phyloP scores from a whole-genome alignment of 2,888 invertebrate species.

The Drosophila dives region DNA sequence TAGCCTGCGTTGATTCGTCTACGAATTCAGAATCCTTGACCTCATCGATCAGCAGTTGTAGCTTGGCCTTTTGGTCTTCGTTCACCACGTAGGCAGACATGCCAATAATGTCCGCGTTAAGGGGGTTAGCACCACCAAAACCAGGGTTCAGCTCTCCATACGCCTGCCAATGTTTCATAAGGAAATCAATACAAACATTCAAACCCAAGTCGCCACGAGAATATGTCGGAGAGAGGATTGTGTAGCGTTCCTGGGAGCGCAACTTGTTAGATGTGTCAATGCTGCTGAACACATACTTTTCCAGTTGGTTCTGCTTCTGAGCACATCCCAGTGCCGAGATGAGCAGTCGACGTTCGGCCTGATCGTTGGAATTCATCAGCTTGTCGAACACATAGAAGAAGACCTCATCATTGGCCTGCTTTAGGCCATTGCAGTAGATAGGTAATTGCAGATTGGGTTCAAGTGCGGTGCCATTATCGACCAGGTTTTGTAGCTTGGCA shows the following conservation, averaged over 20 bases:
- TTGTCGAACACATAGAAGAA: slow-evolving; percentile 88
- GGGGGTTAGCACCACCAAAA: slow-evolving; percentile 73
- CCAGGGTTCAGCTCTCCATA: slow-evolving; percentile 72
- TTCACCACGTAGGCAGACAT: slow-evolving; percentile 78
- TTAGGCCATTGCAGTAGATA: slow-evolving; percentile 84
- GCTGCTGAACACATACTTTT: slow-evolving; percentile 85
- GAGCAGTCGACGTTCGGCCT: slow-evolving; percentile 87
- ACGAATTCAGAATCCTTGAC: slow-evolving; percentile 67
- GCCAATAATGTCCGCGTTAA: slow-evolving; percentile 69
- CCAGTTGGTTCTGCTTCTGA: slow-evolving; percentile 86
- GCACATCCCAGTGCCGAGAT: slow-evolving; percentile 89
- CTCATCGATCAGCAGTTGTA: slow-evolving; percentile 64
- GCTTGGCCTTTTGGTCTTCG: slow-evolving; percentile 65
- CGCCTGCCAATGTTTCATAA: slow-evolving; percentile 83
- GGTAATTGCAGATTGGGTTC: slow-evolving; percentile 81
- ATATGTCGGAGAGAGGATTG: slow-evolving; percentile 76
- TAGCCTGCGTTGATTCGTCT: slow-evolving; percentile 47
- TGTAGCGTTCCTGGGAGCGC: slow-evolving; percentile 75
- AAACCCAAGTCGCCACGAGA: slow-evolving; percentile 84
- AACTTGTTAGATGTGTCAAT: slow-evolving; percentile 63
- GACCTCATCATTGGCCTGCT: slow-evolving; percentile 84
- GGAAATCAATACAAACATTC: slow-evolving; percentile 86
- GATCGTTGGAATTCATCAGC: slow-evolving; percentile 86
- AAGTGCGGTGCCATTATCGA: slow-evolving; percentile 60
- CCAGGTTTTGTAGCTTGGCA: slow-evolving; percentile 65